Evolutionary conservation across 1,140 invertebrate species (phyloP).

Genomic region (Euglossa dilemma): DNA sequence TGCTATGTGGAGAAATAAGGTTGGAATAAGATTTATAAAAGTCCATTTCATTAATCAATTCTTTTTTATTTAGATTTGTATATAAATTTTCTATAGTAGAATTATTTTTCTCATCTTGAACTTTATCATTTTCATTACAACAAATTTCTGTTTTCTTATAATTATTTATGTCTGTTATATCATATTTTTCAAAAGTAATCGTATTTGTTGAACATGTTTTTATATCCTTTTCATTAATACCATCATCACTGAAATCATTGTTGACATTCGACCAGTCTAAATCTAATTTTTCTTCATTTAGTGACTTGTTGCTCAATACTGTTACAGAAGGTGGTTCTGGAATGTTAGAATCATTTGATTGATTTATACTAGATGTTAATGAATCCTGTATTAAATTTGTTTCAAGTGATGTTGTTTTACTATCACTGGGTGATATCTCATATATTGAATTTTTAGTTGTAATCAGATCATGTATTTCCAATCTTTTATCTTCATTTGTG

Average conservation of each 20-base stretch:
- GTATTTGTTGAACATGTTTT: constrained; percentile 19
- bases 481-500: neutral
- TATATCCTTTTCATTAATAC: neutral
- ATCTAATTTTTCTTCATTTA: constrained; percentile 9
- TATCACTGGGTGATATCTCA: constrained; percentile 9
- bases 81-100: neutral
- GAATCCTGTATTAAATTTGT: constrained; percentile 31
- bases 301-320: constrained; percentile 9
- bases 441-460: neutral
- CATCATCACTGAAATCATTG: neutral
- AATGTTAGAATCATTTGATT: constrained; percentile 31
- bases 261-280: constrained; percentile 23
- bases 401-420: constrained; percentile 22
- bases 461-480: neutral
- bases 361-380: constrained; percentile 13
- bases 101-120: neutral
- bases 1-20: constrained; percentile 35
- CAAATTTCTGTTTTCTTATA: neutral
- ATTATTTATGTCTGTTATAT: neutral
- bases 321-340: constrained; percentile 19
- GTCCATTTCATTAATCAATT: neutral
- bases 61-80: neutral
- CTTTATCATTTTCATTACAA: neutral
- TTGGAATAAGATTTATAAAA: constrained; percentile 39
- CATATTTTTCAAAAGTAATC: neutral